Percentiles rank a stretch among this genome's conserved stretches.
phyloP scores from a whole-genome alignment of 2,113 vertebrate species.

The Notothenia coriiceps region DNA sequence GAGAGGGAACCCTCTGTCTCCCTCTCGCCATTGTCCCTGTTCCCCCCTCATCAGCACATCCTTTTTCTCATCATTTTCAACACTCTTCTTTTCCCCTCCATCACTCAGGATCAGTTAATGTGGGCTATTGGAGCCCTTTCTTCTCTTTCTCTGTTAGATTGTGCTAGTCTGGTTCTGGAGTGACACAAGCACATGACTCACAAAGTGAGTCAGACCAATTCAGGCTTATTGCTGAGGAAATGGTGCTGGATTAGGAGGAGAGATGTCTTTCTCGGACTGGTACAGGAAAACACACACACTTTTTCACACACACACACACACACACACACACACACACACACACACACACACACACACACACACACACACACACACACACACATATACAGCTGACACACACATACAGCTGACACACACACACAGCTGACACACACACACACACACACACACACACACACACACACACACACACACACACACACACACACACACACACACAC shows the following conservation, averaged over 20 bases:
- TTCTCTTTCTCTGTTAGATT: conserved; percentile 35
- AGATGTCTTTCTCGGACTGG: conserved; percentile 74
- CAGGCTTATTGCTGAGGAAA: conserved; percentile 69
- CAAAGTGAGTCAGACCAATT: conserved; percentile 70
- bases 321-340: conserved; percentile 4
- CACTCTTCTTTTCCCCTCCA: conserved; percentile 41
- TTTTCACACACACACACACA: neutral
- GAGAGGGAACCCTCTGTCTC: conserved; percentile 80
- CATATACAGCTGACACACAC: too few species aligned
- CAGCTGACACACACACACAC: conserved; percentile 21
- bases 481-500: neutral
- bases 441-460: conserved; percentile 23
- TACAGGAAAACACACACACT: conserved; percentile 47
- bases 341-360: conserved; percentile 22
- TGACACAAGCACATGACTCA: conserved; percentile 75
- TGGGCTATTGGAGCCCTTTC: conserved; percentile 28
- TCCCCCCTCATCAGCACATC: conserved; percentile 48
- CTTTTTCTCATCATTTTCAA: conserved; percentile 63
- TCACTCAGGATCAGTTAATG: conserved; percentile 50
- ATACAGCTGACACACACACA: conserved; percentile 22
- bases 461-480: neutral
- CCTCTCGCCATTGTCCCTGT: conserved; percentile 40
- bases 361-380: conserved; percentile 21
- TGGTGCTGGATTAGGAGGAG: conserved; percentile 71
- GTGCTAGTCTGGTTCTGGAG: conserved; percentile 54